Evolutionary conservation across 2,888 invertebrate genomes (phyloP).

Genomic region (Metacarcinus magister): DNA sequence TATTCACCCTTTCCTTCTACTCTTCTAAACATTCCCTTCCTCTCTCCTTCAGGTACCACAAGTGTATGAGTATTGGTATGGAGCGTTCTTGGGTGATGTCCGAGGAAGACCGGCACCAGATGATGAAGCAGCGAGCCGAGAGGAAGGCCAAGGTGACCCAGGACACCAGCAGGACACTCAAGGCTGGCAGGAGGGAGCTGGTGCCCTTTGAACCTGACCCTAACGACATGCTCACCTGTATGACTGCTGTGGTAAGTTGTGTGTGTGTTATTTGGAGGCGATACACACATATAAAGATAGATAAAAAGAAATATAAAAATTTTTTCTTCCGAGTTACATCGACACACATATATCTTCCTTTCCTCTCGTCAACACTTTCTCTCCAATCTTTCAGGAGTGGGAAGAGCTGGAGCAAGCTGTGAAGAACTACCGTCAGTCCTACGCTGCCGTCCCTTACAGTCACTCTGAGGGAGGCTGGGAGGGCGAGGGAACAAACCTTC

Average conservation of each 20-base stretch:
- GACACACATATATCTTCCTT: background rate
- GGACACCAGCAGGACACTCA: background rate
- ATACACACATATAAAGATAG: too few relatives aligned
- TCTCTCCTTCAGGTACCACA: constrained; percentile 80
- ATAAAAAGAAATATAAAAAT: too few relatives aligned
- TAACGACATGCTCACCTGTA: constrained; percentile 83
- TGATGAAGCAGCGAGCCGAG: constrained; percentile 83
- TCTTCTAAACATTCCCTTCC: background rate
- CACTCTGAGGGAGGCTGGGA: constrained; percentile 68
- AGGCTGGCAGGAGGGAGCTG: constrained; percentile 70
- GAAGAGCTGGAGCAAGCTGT: constrained; percentile 83
- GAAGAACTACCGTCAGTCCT: constrained; percentile 83
- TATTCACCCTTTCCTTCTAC: too few relatives aligned
- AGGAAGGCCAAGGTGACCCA: constrained; percentile 73
- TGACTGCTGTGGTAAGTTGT: constrained; percentile 82
- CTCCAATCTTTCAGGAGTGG: constrained; percentile 78
- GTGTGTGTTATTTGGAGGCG: background rate
- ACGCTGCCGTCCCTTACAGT: constrained; percentile 83
- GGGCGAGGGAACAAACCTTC: constrained; percentile 80
- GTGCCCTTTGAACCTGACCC: constrained; percentile 83
- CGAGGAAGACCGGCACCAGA: constrained; percentile 84
- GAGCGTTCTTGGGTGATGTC: constrained; percentile 85
- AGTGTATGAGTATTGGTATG: constrained; percentile 84
- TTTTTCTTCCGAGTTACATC: too few relatives aligned
- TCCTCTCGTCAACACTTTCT: background rate